Evolutionary conservation across 2,888 invertebrate genomes (phyloP), one percentile per base, ranked within the genome.

Genomic region (Lithophane socia): DNA sequence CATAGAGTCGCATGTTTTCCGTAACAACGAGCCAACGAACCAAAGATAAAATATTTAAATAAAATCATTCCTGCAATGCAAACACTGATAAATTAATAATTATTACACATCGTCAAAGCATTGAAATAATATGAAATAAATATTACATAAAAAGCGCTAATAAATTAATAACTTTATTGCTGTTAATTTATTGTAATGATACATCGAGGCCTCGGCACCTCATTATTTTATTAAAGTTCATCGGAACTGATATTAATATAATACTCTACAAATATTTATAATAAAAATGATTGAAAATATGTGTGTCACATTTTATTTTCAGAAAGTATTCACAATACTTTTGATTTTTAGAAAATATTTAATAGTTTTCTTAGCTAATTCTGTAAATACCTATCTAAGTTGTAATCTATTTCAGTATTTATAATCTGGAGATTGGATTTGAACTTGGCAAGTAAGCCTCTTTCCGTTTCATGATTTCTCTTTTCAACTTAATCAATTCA

Each of bases 151-250:
- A 85, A 86, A 79, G 16, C 10, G 16, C 1, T 29, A 65, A 80
- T 88, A 83, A 87, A 88, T 85, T 78, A 77, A 72, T 70, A 47
- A 75, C 1, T 85, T 86, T 82, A 85, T 83, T 75, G 71, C 83
- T 64, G 56, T 77, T 79, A 87, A 86, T 82, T 86, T 84, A 85
- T 77, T 77, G 61, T 76, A 66, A 70, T 77, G 73, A 73, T 73
- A 66, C 52, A 73, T 82, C 64, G 66, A 44, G 79, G 58, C 61
- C 79, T 54, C 71, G 69, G 47, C 82, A 87, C 76, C 65, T 77
- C 73, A 75, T 75, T 79, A 83, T 73, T 73, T 79, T 79, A 83
- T 86, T 86, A 60, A 68, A 66, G 76, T 78, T 65, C 63, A 74
- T 68, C 70, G 58, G 60, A 73, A 68, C 68, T 75, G 49, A 67